phyloP scores from a whole-genome alignment of 2,888 invertebrate species.

The Macaria notata region DNA sequence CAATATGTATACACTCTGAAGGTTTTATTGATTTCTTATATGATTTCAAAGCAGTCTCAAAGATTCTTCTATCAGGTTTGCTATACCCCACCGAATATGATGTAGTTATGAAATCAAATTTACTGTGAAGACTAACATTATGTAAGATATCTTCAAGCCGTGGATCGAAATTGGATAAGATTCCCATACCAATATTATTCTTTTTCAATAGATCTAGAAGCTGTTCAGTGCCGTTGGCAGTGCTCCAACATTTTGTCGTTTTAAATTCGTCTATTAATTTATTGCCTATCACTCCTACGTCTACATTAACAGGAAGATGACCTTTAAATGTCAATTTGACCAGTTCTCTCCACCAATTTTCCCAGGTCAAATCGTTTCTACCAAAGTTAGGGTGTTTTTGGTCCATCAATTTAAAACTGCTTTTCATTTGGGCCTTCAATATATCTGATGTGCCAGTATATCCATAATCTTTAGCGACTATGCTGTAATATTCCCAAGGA shows the following conservation, averaged over 20 bases:
- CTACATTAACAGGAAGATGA: conserved; percentile 55
- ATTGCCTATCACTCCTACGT: conserved; percentile 70
- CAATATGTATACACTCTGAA: conserved; percentile 89
- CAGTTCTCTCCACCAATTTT: conserved; percentile 91
- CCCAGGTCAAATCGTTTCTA: conserved; percentile 85
- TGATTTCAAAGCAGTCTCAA: conserved; percentile 81
- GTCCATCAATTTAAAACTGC: conserved; percentile 85
- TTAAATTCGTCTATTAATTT: conserved; percentile 87
- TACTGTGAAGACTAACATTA: conserved; percentile 84
- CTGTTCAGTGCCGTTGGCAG: conserved; percentile 83
- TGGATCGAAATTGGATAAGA: conserved; percentile 95
- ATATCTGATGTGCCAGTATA: conserved; percentile 78
- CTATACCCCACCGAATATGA: conserved; percentile 88
- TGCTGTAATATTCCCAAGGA: conserved; percentile 89
- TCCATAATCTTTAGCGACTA: conserved; percentile 87
- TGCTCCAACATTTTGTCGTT: conserved; percentile 88
- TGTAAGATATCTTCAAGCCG: conserved; percentile 86
- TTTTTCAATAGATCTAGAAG: conserved; percentile 83
- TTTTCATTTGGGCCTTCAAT: conserved; percentile 84
- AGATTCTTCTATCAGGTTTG: conserved; percentile 90
- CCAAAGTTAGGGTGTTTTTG: conserved; percentile 92
- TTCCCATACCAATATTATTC: conserved; percentile 82
- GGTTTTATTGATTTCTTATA: conserved; percentile 73
- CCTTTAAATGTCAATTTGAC: conserved; percentile 85
- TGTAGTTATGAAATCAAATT: conserved; percentile 90